Base-by-base conservation (phyloP, 2,797 vertebrate genomes). In the Decapterus maruadsi region DNA sequence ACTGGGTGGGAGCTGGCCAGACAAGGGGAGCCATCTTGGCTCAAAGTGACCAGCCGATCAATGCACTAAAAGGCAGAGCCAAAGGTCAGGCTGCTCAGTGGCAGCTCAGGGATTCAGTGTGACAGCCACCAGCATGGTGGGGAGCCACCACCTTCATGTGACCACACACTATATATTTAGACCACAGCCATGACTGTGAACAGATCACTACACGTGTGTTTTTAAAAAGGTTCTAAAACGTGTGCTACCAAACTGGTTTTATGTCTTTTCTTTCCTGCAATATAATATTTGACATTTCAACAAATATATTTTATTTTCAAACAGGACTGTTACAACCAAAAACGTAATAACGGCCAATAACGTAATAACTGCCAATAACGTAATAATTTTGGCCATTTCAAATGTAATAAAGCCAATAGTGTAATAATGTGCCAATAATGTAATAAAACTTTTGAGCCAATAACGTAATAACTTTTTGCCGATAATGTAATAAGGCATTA, bases 31-130 rank as follows among this genome's bases (percentile, higher is more conserved):
- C 85, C 80, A 86, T 89, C 83, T 87, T 86, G 87, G 90, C 82
- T 86, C 82, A 81, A 87, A 93, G 89, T 92, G 89, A 91, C 82
- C 82, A 48, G 69, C 26, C 51, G 91, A 94, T 95, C 94, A 93
- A 93, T 93, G 89, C 80, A 73, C 88, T 93, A 90, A 93, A 93
- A 92, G 85, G 88, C 84, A 87, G 79, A 88, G 91, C 38, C 92
- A 94, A 94, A 94, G 92, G 93, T 94, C 91, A 88, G 43, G 72
- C 87, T 90, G 88, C 82, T 90, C 84, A 83, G 83, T 75, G 71
- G 89, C 87, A 86, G 86, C 88, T 85, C 72, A 46, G 90, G 89
- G 91, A 93, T 85, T 86, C 75, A 77, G 68, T 55, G 82, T 88
- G 89, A 90, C 89, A 93, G 78, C 69, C 78, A 80, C 63, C 70